Conservation (phyloP, 1,140 invertebrate species). For the Anthonomus grandis region DNA sequence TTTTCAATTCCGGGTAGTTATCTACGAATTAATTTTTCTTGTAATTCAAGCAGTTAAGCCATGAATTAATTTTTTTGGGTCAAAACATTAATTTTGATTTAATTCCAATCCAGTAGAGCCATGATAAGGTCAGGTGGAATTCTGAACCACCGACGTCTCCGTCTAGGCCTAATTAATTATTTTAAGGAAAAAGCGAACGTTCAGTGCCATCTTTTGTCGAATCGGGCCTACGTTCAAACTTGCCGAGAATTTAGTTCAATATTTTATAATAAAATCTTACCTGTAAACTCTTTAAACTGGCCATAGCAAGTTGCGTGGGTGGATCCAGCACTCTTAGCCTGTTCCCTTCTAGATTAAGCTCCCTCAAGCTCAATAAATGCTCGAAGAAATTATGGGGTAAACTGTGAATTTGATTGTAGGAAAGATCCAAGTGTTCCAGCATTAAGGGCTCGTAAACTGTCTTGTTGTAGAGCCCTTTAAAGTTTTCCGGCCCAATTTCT, state of each 20-base stretch:
- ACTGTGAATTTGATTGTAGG: constrained; percentile 63
- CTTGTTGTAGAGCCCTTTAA: constrained; percentile 57
- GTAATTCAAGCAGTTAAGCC: too few species aligned
- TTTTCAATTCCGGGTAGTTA: too few species aligned
- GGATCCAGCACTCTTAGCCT: constrained; percentile 61
- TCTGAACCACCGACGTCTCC: too few species aligned
- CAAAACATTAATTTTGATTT: too few species aligned
- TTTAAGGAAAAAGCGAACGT: too few species aligned
- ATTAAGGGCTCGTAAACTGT: constrained; percentile 61
- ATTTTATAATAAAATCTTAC: constrained; percentile 36
- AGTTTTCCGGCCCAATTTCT: constrained; percentile 52
- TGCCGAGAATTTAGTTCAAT: background rate
- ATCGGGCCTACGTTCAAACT: background rate
- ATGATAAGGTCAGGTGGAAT: too few species aligned
- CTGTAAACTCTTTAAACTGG: constrained; percentile 57
- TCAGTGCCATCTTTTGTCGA: too few species aligned
- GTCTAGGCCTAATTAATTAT: too few species aligned
- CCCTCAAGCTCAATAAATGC: constrained; percentile 62
- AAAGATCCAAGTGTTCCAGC: constrained; percentile 63
- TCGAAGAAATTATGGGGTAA: constrained; percentile 67
- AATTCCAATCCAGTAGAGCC: too few species aligned
- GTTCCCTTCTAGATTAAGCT: constrained; percentile 67
- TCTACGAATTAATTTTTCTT: too few species aligned
- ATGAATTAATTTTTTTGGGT: too few species aligned
- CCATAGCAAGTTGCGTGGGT: constrained; percentile 58